Evolutionary conservation across 2,113 vertebrate genomes (phyloP), one percentile per base, ranked within the genome.

Genomic region (Sakesphorus luctuosus): DNA sequence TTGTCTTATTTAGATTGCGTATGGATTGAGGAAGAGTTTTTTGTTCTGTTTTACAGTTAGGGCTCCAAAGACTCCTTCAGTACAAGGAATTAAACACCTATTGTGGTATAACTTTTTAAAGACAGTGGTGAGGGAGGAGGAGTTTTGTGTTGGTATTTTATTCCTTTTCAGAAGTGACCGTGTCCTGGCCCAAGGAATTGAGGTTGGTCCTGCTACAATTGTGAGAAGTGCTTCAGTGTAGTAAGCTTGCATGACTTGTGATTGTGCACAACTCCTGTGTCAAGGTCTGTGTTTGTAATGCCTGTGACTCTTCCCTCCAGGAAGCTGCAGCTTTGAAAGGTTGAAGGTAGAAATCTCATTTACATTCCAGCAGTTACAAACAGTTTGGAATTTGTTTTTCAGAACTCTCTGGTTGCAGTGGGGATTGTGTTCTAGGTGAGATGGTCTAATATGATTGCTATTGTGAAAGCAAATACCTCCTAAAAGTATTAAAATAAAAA

Each of bases 201-300:
- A 40, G 92, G 16, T 36, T 69, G 18, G 6, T 49, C 29, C 9
- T 6, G 13, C 4, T 50, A 24, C 36, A 59, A 8, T 56, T 89
- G 65, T 55, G 65, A 26, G 26, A 40, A 59, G 24, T 36, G 16
- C n/a, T 84, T 52, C 7, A 21, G 13, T 72, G 3, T 33, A 21
- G 25, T 84, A 55, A 76, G 20, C 14, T 77, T 56, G 53, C 31
- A 3, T 71, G 59, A 29, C 13, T 68, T 55, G 35, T 44, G 24
- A 7, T 62, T 3, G 1, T 56, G 10, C 2, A 1, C 17, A 44
- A 9, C 10, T 75, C 7, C 36, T 31, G 1, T 76, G 31, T 36
- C 7, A 8, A 40, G 21, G 52, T 71, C 26, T 62, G 8, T 61
- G 80, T 20, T 86, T 47, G 7, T 62, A 13, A 43, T 55, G 77